Conservation (phyloP, 2,888 invertebrate species). For the Habroteleia sp. region DNA sequence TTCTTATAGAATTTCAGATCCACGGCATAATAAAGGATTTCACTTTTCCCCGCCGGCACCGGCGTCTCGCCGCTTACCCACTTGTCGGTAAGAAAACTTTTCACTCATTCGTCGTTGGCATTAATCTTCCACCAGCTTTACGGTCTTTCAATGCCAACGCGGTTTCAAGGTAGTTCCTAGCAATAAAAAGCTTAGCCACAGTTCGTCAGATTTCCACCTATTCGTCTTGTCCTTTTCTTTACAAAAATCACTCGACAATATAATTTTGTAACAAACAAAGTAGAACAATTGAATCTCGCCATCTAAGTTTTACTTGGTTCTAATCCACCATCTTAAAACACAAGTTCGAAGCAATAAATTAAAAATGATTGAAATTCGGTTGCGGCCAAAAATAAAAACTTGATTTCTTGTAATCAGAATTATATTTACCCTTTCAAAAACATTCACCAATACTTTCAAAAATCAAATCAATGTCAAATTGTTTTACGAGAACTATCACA, state of each 20-base stretch:
- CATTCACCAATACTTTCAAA: too few species aligned
- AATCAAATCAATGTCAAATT: too few species aligned
- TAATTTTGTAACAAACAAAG: constrained; percentile 2
- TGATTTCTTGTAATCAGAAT: too few species aligned
- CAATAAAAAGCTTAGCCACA: constrained; percentile 55
- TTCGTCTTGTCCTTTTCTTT: constrained; percentile 29
- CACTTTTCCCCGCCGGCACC: constrained; percentile 21
- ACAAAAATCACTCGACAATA: constrained; percentile 4
- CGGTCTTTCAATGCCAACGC: constrained; percentile 55
- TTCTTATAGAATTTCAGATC: constrained; percentile 44
- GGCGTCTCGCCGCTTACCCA: constrained; percentile 24
- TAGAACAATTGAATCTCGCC: too few species aligned
- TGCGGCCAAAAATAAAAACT: too few species aligned
- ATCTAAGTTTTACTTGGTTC: too few species aligned
- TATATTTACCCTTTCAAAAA: too few species aligned
- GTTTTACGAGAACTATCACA: too few species aligned
- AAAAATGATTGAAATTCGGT: too few species aligned
- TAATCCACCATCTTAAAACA: too few species aligned
- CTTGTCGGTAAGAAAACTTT: constrained; percentile 49
- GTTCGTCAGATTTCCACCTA: constrained; percentile 47
- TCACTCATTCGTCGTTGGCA: constrained; percentile 64
- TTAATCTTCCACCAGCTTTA: constrained; percentile 61
- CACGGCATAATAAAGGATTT: constrained; percentile 47
- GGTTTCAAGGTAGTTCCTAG: constrained; percentile 39
- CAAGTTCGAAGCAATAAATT: too few species aligned